These are phyloP conservation scores for Numenius phaeopus DNA, from an alignment of 2,797 vertebrate species.

Conservation along the genomic window DNA sequence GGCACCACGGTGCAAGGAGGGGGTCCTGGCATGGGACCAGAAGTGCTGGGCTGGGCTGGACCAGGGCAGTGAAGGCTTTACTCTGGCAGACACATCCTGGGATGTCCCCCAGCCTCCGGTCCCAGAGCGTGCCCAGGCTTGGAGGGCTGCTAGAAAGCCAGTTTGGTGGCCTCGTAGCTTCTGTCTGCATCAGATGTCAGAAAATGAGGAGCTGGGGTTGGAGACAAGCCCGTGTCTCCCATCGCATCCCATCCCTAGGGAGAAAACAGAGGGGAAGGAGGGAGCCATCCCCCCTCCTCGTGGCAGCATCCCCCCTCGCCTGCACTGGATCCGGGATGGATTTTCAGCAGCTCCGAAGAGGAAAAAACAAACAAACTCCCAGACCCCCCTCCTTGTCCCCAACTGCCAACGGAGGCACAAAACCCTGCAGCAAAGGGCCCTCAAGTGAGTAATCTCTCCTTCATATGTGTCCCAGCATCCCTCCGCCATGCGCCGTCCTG, in stretches of 20 bases:
- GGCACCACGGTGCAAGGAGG: fast-evolving
- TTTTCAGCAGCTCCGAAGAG: not conserved
- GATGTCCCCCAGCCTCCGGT: not conserved
- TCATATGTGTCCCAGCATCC: slow-evolving; percentile 87
- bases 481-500: slow-evolving; percentile 83
- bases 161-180: not conserved
- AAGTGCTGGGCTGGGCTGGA: not conserved
- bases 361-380: not conserved
- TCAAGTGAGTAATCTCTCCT: slow-evolving; percentile 86
- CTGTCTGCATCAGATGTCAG: not conserved
- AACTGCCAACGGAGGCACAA: not conserved
- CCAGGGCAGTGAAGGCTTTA: fast-evolving
- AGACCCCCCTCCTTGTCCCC: not conserved
- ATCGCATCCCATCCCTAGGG: fast-evolving
- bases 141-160: not conserved
- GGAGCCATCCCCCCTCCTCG: not conserved
- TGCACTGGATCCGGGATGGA: fast-evolving
- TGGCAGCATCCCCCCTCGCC: fast-evolving
- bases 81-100: no score
- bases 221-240: fast-evolving
- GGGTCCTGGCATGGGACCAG: not conserved
- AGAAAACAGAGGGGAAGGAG: not conserved
- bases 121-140: fast-evolving
- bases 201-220: fast-evolving
- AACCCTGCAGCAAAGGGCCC: slow-evolving; percentile 60